Base-by-base conservation (phyloP, 2,113 vertebrate species). In the Psettodes erumei region DNA sequence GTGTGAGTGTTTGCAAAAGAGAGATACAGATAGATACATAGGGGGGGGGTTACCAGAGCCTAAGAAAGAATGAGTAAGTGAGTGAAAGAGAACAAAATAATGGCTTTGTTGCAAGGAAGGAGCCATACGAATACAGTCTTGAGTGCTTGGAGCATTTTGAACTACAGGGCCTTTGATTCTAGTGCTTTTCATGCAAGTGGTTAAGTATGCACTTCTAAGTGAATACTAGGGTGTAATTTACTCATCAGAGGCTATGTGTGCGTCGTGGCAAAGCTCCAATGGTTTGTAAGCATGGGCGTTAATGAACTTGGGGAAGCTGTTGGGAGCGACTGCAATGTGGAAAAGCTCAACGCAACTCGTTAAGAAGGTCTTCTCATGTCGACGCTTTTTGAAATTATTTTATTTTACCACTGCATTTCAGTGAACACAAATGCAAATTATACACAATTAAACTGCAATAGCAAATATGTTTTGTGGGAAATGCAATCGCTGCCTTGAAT, bases 101-200 rank as follows among this genome's bases (percentile, higher is more conserved):
- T 43, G 64, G 56, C 71, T 74, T 65, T 55, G 50, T 59, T 68
- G 76, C 65, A 55, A 16, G 67, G 47, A 63, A 55, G 33, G 62
- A 71, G 70, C 48, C 28, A 59, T 23, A 21, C 73, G 53, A 28
- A 74, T 56, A 59, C 72, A 65, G 62, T 54, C 25, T 77, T 54
- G 71, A 90, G 73, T 59, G 80, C 78, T 70, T 37, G 16, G 61
- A 83, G 76, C 47, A 43, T 76, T 85, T 64, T 62, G 40, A 83
- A 82, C 81, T 53, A 42, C 71, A 48, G 70, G 63, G 75, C 72
- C 65, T 86, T 77, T 62, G 71, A 90, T 88, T 90, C 86, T 86
- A 90, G 86, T 83, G 79, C 90, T 88, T 85, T 90, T 83, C 88
- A 84, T 59, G 54, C 77, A 82, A 90, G 88, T 90, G 86, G 86